phyloP scores from a whole-genome alignment of 2,113 vertebrate species.

The Osmerus eperlanus region DNA sequence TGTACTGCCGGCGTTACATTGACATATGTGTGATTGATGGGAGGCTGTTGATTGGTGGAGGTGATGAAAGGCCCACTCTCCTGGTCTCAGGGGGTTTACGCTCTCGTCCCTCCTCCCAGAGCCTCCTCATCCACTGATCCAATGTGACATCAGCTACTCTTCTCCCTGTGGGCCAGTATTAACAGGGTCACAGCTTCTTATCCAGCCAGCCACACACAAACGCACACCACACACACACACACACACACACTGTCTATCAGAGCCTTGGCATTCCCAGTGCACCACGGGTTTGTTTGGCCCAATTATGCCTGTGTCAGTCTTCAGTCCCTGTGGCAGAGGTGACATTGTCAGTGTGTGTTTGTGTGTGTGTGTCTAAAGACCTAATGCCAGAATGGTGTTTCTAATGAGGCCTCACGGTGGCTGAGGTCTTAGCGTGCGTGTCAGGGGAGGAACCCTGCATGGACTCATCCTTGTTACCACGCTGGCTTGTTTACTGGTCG shows the following conservation, averaged over 20 bases:
- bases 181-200: constrained; percentile 56
- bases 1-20: constrained; percentile 22
- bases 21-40: constrained; percentile 54
- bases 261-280: constrained; percentile 54
- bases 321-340: constrained; percentile 61
- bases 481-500: not conserved
- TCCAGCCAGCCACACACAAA: constrained; percentile 19
- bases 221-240: constrained; percentile 18
- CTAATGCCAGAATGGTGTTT: constrained; percentile 21
- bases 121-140: constrained; percentile 62
- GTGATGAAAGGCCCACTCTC: constrained; percentile 56
- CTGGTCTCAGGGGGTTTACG: constrained; percentile 32
- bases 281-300: constrained; percentile 74
- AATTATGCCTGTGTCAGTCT: constrained; percentile 80
- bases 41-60: constrained; percentile 32
- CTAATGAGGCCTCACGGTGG: constrained; percentile 62
- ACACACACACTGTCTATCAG: constrained; percentile 38
- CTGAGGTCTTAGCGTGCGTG: constrained; percentile 25
- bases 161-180: constrained; percentile 51
- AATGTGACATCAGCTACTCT: constrained; percentile 69
- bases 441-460: constrained; percentile 17
- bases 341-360: constrained; percentile 73
- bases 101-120: constrained; percentile 41
- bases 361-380: constrained; percentile 21
- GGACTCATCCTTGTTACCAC: constrained; percentile 7